Evolutionary conservation across 2,888 invertebrate genomes (phyloP).

Genomic region (Crioceris asparagi): DNA sequence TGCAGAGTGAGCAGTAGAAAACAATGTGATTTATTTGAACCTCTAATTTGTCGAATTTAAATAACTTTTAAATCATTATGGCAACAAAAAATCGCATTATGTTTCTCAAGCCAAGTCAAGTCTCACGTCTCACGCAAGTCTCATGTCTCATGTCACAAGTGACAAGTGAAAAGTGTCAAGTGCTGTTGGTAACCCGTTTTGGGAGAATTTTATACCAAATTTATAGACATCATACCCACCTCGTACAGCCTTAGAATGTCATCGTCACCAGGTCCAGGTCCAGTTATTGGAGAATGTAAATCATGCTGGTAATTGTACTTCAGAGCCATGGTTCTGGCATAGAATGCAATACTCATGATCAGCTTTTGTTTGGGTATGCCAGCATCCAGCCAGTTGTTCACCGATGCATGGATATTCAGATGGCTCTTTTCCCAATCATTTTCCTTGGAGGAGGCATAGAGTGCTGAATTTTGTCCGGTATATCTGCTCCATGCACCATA

Average conservation of each 20-base stretch:
- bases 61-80: too few species aligned
- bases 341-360: constrained; percentile 56
- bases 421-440: constrained; percentile 17
- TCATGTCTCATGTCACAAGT: too few species aligned
- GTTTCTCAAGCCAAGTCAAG: too few species aligned
- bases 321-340: constrained; percentile 56
- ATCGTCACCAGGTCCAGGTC: constrained; percentile 38
- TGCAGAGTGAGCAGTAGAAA: too few species aligned
- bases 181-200: too few species aligned
- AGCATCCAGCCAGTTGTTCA: constrained; percentile 38
- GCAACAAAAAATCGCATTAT: too few species aligned
- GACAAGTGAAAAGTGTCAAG: too few species aligned
- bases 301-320: constrained; percentile 27
- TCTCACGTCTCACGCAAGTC: too few species aligned
- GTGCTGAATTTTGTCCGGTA: constrained; percentile 56
- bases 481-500: constrained; percentile 54
- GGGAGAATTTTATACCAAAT: too few species aligned
- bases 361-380: constrained; percentile 52
- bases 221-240: constrained; percentile 8
- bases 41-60: too few species aligned
- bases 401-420: constrained; percentile 16
- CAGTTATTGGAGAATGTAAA: constrained; percentile 24
- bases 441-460: constrained; percentile 40
- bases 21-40: too few species aligned
- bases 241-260: constrained; percentile 14